Base-by-base conservation (phyloP, 2,888 invertebrate genomes). In the Abrostola tripartita region DNA sequence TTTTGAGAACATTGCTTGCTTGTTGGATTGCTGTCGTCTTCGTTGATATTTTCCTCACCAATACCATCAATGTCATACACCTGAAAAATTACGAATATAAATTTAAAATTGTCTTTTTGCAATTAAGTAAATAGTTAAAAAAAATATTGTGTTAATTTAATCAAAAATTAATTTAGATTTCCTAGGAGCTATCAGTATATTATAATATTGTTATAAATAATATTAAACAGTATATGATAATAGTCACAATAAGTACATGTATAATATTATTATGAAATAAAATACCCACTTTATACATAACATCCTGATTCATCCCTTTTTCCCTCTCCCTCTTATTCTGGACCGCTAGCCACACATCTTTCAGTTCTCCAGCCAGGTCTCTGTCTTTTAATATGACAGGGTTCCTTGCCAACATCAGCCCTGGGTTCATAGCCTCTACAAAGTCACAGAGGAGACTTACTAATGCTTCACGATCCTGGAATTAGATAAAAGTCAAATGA, bases 341-440 rank as follows among this genome's bases (percentile, higher is more conserved):
- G 2, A 97, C 96, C 0, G 96, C 96, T 14, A 96, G 95, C 97
- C 97, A 97, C 0, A 97, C 96, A 83, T 97, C 97, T 84, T 97
- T 97, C 35, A 97, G 88, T 85, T 97, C 97, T 0, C 97, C 97
- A 0, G 96, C 96, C 66, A 97, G 92, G 85, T 97, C 97, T 36
- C 96, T 92, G 81, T 97, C 96, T 79, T 95, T 96, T 38, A 97
- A 84, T 72, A 97, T 96, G 11, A 95, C 85, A 2, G 96, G 96
- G n/a, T 78, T 88, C 82, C 96, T 92, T 37, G 95, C 92, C 72
- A 97, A 92, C 68, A 94, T 87, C 40, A 97, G 88, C 0, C 96
- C 96, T 5, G 96, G 95, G 82, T 97, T 97, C 96, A 96, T 96
- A 12, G 96, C 96, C 85, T 97, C 97, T 41, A 97, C 96, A 85